A percentile compares a stretch with the other conserved stretches of the same genome.
Evolutionary conservation across 2,113 vertebrate genomes (phyloP).

Genomic region (Pterocles orientalis): DNA sequence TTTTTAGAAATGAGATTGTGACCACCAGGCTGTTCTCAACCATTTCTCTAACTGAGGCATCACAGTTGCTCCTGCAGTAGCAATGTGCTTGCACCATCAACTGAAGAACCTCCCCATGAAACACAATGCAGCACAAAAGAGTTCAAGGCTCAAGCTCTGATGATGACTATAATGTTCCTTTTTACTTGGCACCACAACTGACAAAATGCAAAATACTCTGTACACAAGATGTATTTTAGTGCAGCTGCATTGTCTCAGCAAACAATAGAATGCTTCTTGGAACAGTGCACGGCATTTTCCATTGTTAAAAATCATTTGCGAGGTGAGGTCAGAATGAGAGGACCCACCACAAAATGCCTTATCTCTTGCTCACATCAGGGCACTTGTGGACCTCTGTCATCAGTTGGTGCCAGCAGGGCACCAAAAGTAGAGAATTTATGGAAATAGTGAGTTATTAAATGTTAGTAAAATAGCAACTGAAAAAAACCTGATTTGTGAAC

Average conservation of each 20-base stretch:
- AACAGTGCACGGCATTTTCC: not conserved
- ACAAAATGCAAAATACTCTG: not conserved
- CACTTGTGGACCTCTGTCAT: not conserved
- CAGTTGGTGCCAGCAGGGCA: not conserved
- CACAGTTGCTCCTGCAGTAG: not conserved
- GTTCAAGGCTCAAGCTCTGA: not conserved
- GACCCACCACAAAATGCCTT: not conserved
- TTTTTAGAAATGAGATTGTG: not conserved
- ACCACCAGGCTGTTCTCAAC: not conserved
- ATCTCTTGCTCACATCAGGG: not conserved
- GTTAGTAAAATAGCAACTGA: not conserved
- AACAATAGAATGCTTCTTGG: not conserved
- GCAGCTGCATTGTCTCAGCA: not conserved
- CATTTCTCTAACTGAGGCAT: not conserved
- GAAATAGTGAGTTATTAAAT: not conserved
- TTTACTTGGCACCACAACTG: not conserved
- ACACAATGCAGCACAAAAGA: not conserved
- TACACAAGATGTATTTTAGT: not conserved
- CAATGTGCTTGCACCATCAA: not conserved
- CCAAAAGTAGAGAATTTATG: not conserved
- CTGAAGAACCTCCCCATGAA: not conserved
- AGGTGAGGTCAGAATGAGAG: not conserved
- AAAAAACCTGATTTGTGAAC: not conserved
- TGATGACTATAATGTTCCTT: accelerated
- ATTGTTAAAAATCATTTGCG: not conserved